These are phyloP conservation scores for Leucopsar rothschildi DNA, from an alignment of 2,113 vertebrate genomes.

Conservation along the genomic window DNA sequence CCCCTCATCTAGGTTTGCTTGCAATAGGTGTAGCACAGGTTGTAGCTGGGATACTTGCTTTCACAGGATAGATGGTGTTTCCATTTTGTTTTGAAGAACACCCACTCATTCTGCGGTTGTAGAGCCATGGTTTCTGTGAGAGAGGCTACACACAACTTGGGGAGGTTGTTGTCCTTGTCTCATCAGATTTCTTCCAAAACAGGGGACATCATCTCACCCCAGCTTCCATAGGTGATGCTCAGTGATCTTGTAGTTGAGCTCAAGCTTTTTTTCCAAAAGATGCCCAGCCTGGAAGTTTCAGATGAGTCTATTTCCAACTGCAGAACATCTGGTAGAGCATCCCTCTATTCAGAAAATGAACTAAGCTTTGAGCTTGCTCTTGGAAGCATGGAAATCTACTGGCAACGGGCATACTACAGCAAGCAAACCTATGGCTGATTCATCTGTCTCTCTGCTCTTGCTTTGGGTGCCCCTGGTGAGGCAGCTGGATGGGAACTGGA, in stretches of 20 bases:
- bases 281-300: not conserved
- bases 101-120: not conserved
- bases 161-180: not conserved
- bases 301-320: not conserved
- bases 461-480: constrained; percentile 3
- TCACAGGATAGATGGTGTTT: not conserved
- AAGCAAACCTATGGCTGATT: constrained; percentile 21
- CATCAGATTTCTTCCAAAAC: not conserved
- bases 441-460: constrained; percentile 38
- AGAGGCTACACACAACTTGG: not conserved
- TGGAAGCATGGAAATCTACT: constrained; percentile 13
- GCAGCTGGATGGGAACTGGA: not conserved
- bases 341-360: not conserved
- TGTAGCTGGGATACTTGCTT: not conserved
- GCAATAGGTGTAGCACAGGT: not conserved
- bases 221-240: not conserved
- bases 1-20: not conserved
- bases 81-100: not conserved
- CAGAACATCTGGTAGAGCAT: constrained; percentile 7
- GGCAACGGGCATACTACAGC: not conserved
- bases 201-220: not conserved
- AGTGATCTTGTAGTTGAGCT: not conserved
- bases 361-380: not conserved
- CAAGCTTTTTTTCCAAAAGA: not conserved
- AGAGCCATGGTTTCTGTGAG: not conserved